Evolutionary conservation across 2,888 invertebrate species (phyloP), one percentile per base, ranked within the genome.

Genomic region (Eledona agricola): DNA sequence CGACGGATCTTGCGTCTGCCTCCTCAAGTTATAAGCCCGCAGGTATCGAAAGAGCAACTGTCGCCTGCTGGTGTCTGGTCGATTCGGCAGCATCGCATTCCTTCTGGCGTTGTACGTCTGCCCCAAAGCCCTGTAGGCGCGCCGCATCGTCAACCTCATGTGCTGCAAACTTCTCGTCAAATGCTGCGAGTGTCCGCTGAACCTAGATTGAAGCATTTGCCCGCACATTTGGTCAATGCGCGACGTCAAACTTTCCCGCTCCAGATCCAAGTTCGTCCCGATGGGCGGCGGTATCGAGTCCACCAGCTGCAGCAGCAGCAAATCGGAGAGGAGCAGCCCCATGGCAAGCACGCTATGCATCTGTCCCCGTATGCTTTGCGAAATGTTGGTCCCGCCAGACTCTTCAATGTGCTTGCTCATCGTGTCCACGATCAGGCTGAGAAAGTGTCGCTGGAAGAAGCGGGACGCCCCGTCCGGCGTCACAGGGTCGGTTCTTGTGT

Each of bases 321-420:
- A 66, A 60, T 80, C 79, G 5, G 79, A 79, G 15, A 82, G 62
- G 37, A 80, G 72, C 29, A 79, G 62, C 1, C 80, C 78, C 62
- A 81, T 70, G 34, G 77, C 78, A 1, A 81, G 69, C 1, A 75
- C 71, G 22, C 67, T 66, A 51, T 71, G 67, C 5, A 75, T 70
- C 50, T 74, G 70, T 4, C 59, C 53, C 15, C 67, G 43, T 34
- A 60, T 58, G 32, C 64, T 66, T 22, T 68, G 69, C 15, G 58
- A 56, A 6, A 63, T 49, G 20, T 51, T 56, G 1, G 50, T 17
- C n/a, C 43, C 51, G 20, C 58, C 65, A 13, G 75, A 73, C 49
- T 76, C 75, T 59, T 79, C 78, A 43, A 81, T 75, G 59, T 79
- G 79, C 47, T 76, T 71, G 4, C 76, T 78, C 55, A 81, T 66